Evolutionary conservation across 2,888 invertebrate species (phyloP), one percentile per base, ranked within the genome.

Genomic region (Camponotus fellah): DNA sequence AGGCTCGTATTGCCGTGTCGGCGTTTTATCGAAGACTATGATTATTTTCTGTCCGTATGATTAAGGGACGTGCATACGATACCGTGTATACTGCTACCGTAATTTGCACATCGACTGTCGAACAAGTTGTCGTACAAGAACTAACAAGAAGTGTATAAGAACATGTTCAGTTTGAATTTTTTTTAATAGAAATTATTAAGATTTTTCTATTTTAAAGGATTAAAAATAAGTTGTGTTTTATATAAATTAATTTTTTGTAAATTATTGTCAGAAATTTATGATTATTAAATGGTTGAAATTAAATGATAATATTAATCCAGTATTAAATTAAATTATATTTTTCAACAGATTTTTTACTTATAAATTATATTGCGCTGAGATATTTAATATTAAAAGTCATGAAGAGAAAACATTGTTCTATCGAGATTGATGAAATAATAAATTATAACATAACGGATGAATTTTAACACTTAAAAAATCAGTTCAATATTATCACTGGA

Each of bases 1-100:
- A 86, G 84, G 46, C 56, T 87, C 89, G 83, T 76, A n/a, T 89
- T 89, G 85, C 89, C 49, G 10, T 56, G 37, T 75, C 81, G 75
- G 34, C 79, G 46, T 69, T 69, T 69, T 60, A 62, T 60, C 68
- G 49, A 53, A 46, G 37, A 68, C 68, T n/a, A 40, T 40, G 49
- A 77, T 69, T 68, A 62, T 65, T 69, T 81, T 75, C 75, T 32
- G n/a, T n/a, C 40, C 14, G 56, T 17, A 6, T 79, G 71, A 79
- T 60, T 56, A 68, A 77, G 43, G 46, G 37, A 34, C 40, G n/a
- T 0, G 12, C 62, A 37, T 34, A 64, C 21, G 40, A 64, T 64
- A n/a, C 6, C 37, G 32, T 26, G 37, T 49, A 79, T 17, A 68
- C n/a, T 46, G 58, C 68, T 66, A 82, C 65, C 43, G 46, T 56